phyloP scores from a whole-genome alignment of 1,140 invertebrate species.

The Cylas formicarius region DNA sequence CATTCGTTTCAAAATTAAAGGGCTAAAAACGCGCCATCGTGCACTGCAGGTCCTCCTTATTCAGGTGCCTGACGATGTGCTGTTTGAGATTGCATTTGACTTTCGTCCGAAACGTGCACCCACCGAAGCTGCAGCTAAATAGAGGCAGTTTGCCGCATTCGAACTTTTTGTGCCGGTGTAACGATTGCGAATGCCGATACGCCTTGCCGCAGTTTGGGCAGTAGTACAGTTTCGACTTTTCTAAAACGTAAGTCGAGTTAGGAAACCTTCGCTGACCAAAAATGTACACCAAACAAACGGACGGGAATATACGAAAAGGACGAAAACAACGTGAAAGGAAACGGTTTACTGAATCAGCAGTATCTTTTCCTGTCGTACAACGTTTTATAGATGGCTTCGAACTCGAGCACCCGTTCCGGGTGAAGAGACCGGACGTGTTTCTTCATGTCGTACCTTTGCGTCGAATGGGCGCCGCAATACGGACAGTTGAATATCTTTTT shows the following conservation, averaged over 20 bases:
- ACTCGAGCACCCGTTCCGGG: conserved; percentile 12
- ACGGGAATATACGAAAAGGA: no score
- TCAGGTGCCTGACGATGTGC: conserved; percentile 46
- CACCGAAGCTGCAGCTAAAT: conserved; percentile 61
- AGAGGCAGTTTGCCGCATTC: conserved; percentile 63
- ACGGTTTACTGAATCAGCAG: no score
- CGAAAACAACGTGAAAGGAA: no score
- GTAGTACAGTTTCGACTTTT: no score
- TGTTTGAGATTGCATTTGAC: conserved; percentile 53
- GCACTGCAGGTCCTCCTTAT: no score
- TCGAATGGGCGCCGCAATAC: conserved; percentile 29
- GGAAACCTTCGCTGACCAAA: no score
- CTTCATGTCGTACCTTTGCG: conserved; percentile 31
- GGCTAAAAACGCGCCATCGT: no score
- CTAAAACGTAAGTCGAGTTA: no score
- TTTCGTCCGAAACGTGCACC: conserved; percentile 58
- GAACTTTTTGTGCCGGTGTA: conserved; percentile 54
- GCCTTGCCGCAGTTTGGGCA: conserved; percentile 53
- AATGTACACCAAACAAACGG: no score
- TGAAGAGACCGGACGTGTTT: conserved; percentile 19
- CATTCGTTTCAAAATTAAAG: no score
- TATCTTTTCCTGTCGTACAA: conserved; percentile 14
- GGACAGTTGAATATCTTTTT: conserved; percentile 44
- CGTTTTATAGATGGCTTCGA: conserved; percentile 16
- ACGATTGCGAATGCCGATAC: conserved; percentile 49